These are phyloP conservation scores for Cabera pusaria DNA, from an alignment of 2,888 invertebrate species.

Conservation along the genomic window DNA sequence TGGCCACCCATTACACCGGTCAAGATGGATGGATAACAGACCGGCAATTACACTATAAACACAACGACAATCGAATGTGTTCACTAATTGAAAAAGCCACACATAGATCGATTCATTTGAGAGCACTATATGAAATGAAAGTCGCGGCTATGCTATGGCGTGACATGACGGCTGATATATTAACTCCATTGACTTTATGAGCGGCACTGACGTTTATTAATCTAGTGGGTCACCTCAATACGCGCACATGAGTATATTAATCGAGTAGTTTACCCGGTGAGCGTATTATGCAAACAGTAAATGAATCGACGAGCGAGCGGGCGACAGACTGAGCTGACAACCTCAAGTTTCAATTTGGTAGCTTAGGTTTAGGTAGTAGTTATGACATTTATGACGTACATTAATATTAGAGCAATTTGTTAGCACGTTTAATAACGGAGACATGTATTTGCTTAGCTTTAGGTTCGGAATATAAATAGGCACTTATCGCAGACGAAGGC, in stretches of 20 bases:
- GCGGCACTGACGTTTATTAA: slow-evolving; percentile 72
- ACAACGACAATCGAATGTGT: slow-evolving; percentile 78
- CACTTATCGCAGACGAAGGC: slow-evolving; percentile 4
- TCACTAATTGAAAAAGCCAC: slow-evolving; percentile 80
- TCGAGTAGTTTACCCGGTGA: slow-evolving; percentile 47
- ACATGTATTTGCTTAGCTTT: background rate
- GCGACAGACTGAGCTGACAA: slow-evolving; percentile 26
- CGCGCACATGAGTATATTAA: slow-evolving; percentile 57
- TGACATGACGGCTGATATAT: slow-evolving; percentile 73
- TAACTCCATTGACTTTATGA: slow-evolving; percentile 76
- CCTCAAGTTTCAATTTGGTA: slow-evolving; percentile 33
- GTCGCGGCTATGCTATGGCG: slow-evolving; percentile 53
- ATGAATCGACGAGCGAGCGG: slow-evolving; percentile 35
- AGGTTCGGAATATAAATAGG: slow-evolving; percentile 3
- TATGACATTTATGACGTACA: slow-evolving; percentile 6
- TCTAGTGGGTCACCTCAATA: slow-evolving; percentile 61
- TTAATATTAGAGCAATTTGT: slow-evolving; percentile 10
- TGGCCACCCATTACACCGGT: slow-evolving; percentile 76
- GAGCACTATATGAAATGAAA: slow-evolving; percentile 81
- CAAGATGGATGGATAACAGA: slow-evolving; percentile 81
- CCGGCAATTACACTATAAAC: slow-evolving; percentile 79
- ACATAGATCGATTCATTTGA: slow-evolving; percentile 68
- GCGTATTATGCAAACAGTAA: slow-evolving; percentile 45
- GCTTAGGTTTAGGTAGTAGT: slow-evolving; percentile 25
- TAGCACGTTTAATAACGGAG: slow-evolving; percentile 4